Evolutionary conservation across 2,797 vertebrate genomes (phyloP), one percentile per base, ranked within the genome.

Genomic region (Meda fulgida): DNA sequence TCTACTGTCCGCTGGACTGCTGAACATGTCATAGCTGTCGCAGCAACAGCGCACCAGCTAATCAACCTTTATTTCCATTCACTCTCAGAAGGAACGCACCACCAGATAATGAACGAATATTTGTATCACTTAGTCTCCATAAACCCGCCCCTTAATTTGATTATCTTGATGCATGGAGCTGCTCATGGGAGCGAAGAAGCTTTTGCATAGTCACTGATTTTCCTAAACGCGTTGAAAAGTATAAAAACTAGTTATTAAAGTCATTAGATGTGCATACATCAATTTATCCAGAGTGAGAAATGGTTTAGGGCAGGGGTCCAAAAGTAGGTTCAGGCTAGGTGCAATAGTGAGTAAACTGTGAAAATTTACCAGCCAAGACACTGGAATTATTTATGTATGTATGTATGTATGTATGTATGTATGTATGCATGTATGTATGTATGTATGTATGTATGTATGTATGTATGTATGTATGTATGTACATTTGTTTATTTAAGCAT

Each of bases 1-100:
- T 91, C 79, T 87, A 90, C 87, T 84, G 87, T 91, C 91, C 77
- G 36, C 81, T 38, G 79, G 46, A 84, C 87, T 83, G 78, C 85
- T 86, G 82, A 89, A 89, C 87, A 78, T 86, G 86, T 89, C 86
- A 88, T 76, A 78, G 83, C 76, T 86, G 70, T 77, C 76, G 5
- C 75, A 60, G 88, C 71, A 36, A 78, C 13, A 58, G 46, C 40
- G 66, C 76, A n/a, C 78, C 69, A 69, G 86, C 84, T 88, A 89
- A 89, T 89, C 88, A 89, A 86, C 58, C 84, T 85, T 89, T 85
- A 84, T 86, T 84, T 88, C 26, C 75, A 73, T 51, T 87, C 78
- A 5, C 58, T 78, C 34, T 80, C 36, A 29, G 84, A 84, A 65
- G 83, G 81, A 84, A 60, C 13, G 21, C 13, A 14, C 26, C 16